Evolutionary conservation across 2,113 vertebrate species (phyloP).

Genomic region (Gopherus flavomarginatus): DNA sequence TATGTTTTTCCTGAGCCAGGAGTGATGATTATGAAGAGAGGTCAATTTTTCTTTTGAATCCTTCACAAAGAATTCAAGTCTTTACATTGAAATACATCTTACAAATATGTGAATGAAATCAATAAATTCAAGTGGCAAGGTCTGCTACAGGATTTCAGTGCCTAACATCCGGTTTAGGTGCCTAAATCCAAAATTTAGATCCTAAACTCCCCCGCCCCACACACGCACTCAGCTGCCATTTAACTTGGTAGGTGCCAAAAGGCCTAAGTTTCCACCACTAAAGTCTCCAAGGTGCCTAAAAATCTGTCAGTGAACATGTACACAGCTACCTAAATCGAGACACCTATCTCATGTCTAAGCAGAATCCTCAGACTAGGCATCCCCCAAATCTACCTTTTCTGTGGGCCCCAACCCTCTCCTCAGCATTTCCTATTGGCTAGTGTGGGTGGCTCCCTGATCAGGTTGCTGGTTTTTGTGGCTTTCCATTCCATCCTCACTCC

Average conservation of each 20-base stretch:
- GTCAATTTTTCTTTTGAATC: not conserved
- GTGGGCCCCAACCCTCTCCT: not conserved
- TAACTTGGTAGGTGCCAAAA: not conserved
- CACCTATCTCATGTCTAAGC: not conserved
- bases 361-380: not conserved
- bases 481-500: not conserved
- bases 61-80: not conserved
- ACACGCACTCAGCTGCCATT: not conserved
- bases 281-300: not conserved
- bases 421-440: not conserved
- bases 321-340: not conserved
- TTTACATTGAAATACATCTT: not conserved
- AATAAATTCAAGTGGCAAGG: slow-evolving; percentile 16
- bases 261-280: too few species aligned
- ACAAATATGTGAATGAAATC: slow-evolving; percentile 18
- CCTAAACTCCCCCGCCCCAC: not conserved
- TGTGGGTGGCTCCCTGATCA: not conserved
- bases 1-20: not conserved
- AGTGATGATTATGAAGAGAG: not conserved
- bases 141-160: not conserved
- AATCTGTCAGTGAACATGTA: not conserved
- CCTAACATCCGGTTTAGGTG: not conserved
- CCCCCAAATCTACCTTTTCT: not conserved
- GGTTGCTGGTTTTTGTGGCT: not conserved
- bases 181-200: not conserved